These are phyloP conservation scores for Raja brachyura DNA, from an alignment of 2,113 vertebrate species.

Conservation along the genomic window DNA sequence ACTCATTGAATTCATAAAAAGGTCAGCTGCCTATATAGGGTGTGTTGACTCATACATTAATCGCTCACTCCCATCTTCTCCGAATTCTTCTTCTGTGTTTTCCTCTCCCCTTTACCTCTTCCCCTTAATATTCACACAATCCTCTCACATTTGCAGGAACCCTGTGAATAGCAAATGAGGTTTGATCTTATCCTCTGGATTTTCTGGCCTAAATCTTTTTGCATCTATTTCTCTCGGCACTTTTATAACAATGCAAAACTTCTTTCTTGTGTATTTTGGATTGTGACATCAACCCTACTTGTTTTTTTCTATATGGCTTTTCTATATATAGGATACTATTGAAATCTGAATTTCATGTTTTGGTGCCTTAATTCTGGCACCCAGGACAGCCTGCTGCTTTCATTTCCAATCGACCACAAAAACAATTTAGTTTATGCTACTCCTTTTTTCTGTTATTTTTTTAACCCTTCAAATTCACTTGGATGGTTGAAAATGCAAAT, in stretches of 20 bases:
- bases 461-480: background rate
- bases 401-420: background rate
- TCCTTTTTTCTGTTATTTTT: background rate
- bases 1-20: no score
- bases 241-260: background rate
- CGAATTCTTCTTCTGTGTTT: no score
- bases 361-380: background rate
- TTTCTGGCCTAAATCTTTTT: background rate
- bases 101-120: no score
- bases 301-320: background rate
- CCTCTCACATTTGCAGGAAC: background rate
- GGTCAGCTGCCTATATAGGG: no score
- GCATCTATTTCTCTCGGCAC: background rate
- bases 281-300: background rate
- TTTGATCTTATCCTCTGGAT: background rate
- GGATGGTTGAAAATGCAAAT: no score
- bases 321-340: background rate
- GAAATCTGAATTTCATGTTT: background rate
- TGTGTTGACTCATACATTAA: no score
- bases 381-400: background rate
- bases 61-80: background rate
- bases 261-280: background rate
- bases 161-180: background rate
- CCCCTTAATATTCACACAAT: background rate
- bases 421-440: background rate